These are phyloP conservation scores for Drosophila funebris DNA, from an alignment of 1,140 invertebrate genomes.

Conservation along the genomic window DNA sequence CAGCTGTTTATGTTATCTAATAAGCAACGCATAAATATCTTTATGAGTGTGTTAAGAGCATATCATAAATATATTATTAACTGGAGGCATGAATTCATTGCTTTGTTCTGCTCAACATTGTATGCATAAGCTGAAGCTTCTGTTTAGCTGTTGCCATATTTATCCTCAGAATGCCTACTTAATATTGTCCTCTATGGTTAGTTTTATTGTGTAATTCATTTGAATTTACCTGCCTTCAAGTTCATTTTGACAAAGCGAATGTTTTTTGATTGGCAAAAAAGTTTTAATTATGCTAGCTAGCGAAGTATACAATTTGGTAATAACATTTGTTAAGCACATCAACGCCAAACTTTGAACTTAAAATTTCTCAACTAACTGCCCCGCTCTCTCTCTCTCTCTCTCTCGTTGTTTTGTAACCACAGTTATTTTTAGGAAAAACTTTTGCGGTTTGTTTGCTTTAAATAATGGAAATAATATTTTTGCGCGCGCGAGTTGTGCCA, in stretches of 20 bases:
- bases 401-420: constrained; percentile 14
- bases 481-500: constrained; percentile 26
- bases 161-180: not conserved
- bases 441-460: constrained; percentile 60
- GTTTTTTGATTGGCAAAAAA: not conserved
- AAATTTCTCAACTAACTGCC: constrained; percentile 2
- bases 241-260: not conserved
- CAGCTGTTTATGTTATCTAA: constrained; percentile 68
- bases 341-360: constrained; percentile 17
- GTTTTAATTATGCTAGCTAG: not conserved
- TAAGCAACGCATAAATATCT: constrained; percentile 52
- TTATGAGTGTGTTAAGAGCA: constrained; percentile 51
- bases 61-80: constrained; percentile 55
- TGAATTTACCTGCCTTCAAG: not conserved
- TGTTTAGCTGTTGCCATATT: not conserved
- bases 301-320: constrained; percentile 13
- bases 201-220: not conserved
- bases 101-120: constrained; percentile 1
- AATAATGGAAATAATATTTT: constrained; percentile 61
- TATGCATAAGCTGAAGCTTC: not conserved
- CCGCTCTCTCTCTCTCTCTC: not conserved
- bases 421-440: constrained; percentile 51
- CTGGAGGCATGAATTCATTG: constrained; percentile 33
- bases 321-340: constrained; percentile 34
- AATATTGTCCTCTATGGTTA: not conserved